Percentiles rank a stretch among this genome's conserved stretches.
These are phyloP conservation scores for Phalangium opilio DNA, from an alignment of 2,888 invertebrate genomes.

Conservation along the genomic window DNA sequence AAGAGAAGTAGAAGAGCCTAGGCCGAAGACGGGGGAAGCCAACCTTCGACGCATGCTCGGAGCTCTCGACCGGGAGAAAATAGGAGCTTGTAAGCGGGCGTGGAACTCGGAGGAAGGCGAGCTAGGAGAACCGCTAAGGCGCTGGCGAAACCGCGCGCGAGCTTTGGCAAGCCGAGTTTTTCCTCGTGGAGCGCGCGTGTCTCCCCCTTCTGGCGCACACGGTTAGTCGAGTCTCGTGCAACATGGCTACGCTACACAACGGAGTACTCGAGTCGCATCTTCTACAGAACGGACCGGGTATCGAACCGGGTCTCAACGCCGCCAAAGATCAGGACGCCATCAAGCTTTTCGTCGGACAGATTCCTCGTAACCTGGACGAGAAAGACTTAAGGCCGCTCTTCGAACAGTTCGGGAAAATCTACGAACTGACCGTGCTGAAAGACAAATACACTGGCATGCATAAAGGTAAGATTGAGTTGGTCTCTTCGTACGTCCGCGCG, in stretches of 20 bases:
- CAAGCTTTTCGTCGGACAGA: constrained; percentile 51
- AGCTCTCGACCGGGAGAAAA: too few relatives aligned
- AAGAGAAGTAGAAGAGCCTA: too few relatives aligned
- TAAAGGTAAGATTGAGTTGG: constrained; percentile 49
- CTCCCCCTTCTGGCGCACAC: too few relatives aligned
- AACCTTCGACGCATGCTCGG: too few relatives aligned
- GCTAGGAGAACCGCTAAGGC: too few relatives aligned
- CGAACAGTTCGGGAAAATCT: constrained; percentile 82
- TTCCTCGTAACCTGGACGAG: constrained; percentile 75
- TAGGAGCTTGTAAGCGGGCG: too few relatives aligned
- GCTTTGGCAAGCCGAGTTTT: too few relatives aligned
- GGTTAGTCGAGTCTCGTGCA: not conserved
- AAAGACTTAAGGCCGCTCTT: constrained; percentile 75
- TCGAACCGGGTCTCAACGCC: not conserved
- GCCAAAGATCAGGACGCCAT: constrained; percentile 18
- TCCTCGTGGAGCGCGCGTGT: too few relatives aligned
- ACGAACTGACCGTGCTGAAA: constrained; percentile 83
- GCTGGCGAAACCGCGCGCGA: too few relatives aligned
- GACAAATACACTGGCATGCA: constrained; percentile 91
- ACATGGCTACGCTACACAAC: constrained; percentile 19
- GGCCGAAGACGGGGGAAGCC: too few relatives aligned
- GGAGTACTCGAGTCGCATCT: constrained; percentile 10
- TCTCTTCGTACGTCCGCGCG: too few relatives aligned
- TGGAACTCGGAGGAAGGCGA: too few relatives aligned
- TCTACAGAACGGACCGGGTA: constrained; percentile 2